These are phyloP conservation scores for Ianthella basta DNA, from an alignment of 37 sponge, comb jelly and placozoan genomes.

Conservation along the genomic window DNA sequence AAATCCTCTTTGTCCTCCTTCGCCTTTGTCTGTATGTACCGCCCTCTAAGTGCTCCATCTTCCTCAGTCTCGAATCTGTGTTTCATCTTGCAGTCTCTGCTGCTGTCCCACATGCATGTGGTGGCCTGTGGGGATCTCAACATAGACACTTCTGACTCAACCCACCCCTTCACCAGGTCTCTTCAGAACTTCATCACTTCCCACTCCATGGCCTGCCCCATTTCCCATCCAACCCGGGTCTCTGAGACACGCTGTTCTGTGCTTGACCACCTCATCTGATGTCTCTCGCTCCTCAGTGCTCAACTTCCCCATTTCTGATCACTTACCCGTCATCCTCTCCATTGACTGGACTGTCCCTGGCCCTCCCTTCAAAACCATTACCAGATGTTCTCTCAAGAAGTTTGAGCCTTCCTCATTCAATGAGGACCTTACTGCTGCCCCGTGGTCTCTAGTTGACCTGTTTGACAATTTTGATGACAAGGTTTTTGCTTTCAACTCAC, in stretches of 20 bases:
- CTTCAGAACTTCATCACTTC: background rate
- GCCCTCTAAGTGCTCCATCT: background rate
- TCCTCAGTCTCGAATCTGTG: background rate
- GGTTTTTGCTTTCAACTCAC: no score
- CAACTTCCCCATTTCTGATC: constrained; percentile 4
- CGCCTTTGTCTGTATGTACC: background rate
- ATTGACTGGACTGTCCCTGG: background rate
- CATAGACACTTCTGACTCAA: constrained; percentile 1
- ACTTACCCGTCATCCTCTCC: background rate
- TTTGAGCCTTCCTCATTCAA: background rate
- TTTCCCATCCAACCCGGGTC: constrained; percentile 9
- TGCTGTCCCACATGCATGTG: background rate
- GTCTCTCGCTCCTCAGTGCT: background rate
- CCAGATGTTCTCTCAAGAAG: background rate
- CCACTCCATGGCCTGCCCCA: constrained; percentile 9
- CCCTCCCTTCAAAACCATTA: constrained; percentile 12
- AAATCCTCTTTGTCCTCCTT: constrained; percentile 9
- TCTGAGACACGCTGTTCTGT: background rate
- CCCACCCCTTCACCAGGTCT: background rate
- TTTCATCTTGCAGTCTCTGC: background rate
- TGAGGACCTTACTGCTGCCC: background rate
- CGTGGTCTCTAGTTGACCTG: background rate
- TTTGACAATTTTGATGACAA: background rate
- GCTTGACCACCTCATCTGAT: background rate
- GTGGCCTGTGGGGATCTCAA: background rate